Base-by-base conservation (phyloP, 2,797 vertebrate species). In the Coregonus ussuriensis region DNA sequence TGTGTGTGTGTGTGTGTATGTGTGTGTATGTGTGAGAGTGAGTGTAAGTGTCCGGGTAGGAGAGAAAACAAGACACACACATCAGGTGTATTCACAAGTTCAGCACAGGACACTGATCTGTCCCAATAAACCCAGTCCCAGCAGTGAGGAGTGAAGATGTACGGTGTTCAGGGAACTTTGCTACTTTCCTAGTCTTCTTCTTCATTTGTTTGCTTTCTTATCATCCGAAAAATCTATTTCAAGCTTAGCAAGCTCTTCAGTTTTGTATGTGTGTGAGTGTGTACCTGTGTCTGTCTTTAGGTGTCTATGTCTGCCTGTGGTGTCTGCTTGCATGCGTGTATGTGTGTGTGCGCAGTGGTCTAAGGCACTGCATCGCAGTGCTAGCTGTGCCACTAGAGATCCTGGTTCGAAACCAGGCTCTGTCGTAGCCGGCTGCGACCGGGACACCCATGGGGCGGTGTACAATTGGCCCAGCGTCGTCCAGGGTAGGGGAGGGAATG, bases 1-100 rank as follows among this genome's bases (percentile, higher is more conserved):
- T 62, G 56, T 62, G 56, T 62, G 56, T 62, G 56, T 62, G 56
- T 62, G 56, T 62, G 56, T 62, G 56, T 35, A 29, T 66, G 11
- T 16, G 31, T 35, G 65, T 41, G 37, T 9, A 6, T 41, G 37
- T 9, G 41, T 41, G 37, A 1, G 37, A 6, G 37, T 1, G 37
- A 35, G 65, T 33, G 13, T 13, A 4, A 13, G 29, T 13, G 29
- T 31, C 6, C 2, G 29, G 14, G 25, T 37, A 41, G 37, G 11
- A 13, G 25, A 29, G 29, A 25, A 31, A 21, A n/a, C 6, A 21
- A 62, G 15, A 62, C 37, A 41, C 37, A 41, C 6, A 41, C 37
- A 41, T 41, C 37, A 41, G 21, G 25, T 25, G 25, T 25, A 25
- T 25, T 25, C 25, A 25, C 25, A 25, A 25, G 25, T 25, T 63